Base-by-base conservation (phyloP, 2,888 invertebrate species). In the Melieria omissa region DNA sequence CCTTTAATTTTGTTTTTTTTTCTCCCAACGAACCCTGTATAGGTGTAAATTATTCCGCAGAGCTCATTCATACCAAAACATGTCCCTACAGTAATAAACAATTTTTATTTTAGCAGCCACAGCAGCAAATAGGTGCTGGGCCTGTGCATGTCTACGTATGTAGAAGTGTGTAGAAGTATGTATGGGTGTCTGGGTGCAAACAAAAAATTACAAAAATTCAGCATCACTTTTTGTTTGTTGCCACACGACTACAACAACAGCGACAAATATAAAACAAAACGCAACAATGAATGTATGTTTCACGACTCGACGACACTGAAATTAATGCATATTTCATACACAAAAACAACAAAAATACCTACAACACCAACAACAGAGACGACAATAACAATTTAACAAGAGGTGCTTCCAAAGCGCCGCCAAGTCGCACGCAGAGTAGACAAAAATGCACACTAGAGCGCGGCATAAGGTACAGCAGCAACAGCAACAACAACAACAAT, bases 221-320 rank as follows among this genome's bases (percentile, higher is more conserved):
- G 9, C 7, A 46, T 44, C 67, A 16, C 47, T 60, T 49, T 42
- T n/a, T 60, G 41, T 10, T 66, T 55, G 45, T 66, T 57, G 57
- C 29, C 66, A 57, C 58, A 41, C 57, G 41, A 46, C n/a, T 41
- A 58, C 41, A 3, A 41, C 8, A 58, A 58, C 41, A 58, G 41
- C n/a, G 47, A 57, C 10, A 54, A 57, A 57, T 16, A 65, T 14
- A n/a, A 62, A 62, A 41, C 8, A n/a, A 60, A 67, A 60, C 14
- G 44, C 49, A 67, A 67, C 52, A 41, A 16, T 65, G 44, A 5
- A 57, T 45, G 52, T 61, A 44, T 52, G 47, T 60, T 45, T 41
- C 70, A 65, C 70, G 73, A 75, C 75, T 74, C 77, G 77, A 71
- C 78, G 77, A 75, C 77, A 78, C 75, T 75, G 76, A 78, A 78